Evolutionary conservation across 1,140 invertebrate genomes (phyloP).

Genomic region (Dendrolimus kikuchii): DNA sequence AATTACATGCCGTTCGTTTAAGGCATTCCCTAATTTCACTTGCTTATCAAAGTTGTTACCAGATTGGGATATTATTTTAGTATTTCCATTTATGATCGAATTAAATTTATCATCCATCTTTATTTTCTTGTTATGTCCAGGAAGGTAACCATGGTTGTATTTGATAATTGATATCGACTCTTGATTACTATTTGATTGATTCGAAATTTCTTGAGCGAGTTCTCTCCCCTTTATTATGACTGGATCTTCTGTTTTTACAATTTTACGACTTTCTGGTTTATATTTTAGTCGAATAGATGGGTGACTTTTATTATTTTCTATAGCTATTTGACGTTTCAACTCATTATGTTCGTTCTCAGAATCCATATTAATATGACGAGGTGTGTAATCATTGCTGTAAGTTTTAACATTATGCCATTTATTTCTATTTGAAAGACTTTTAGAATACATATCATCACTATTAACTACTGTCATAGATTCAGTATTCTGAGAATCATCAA

Average conservation of each 20-base stretch:
- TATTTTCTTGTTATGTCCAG: slow-evolving; percentile 22
- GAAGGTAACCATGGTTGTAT: slow-evolving; percentile 47
- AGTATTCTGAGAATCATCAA: slow-evolving; percentile 16
- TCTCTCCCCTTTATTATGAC: slow-evolving; percentile 27
- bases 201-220: slow-evolving; percentile 38
- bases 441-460: slow-evolving; percentile 31
- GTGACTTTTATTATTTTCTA: slow-evolving; percentile 31
- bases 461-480: slow-evolving; percentile 16
- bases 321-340: slow-evolving; percentile 22
- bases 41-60: slow-evolving; percentile 42
- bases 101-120: slow-evolving; percentile 17
- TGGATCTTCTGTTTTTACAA: slow-evolving; percentile 23
- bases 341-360: slow-evolving; percentile 14
- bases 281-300: slow-evolving; percentile 40
- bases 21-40: slow-evolving; percentile 56
- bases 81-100: slow-evolving; percentile 7
- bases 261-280: slow-evolving; percentile 34
- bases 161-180: slow-evolving; percentile 41
- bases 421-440: slow-evolving; percentile 37
- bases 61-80: slow-evolving; percentile 10
- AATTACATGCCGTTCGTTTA: slow-evolving; percentile 50
- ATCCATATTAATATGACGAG: slow-evolving; percentile 30
- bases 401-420: slow-evolving; percentile 59
- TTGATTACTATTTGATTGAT: slow-evolving; percentile 29
- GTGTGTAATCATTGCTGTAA: slow-evolving; percentile 47